Evolutionary conservation across 2,888 invertebrate species (phyloP).

Genomic region (Deilephila elpenor): DNA sequence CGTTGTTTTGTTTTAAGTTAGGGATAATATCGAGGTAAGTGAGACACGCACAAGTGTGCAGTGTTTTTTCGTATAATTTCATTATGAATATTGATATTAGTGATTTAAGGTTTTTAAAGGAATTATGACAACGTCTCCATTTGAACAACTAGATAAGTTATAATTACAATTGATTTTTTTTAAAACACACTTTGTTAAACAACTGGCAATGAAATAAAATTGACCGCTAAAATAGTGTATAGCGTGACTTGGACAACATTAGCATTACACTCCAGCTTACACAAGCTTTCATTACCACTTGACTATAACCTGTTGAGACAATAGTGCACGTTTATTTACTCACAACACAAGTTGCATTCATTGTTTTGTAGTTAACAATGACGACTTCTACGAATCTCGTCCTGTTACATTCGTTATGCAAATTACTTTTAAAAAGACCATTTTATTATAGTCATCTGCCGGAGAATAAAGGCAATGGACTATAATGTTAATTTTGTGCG

Average conservation of each 20-base stretch:
- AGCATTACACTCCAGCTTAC: neutral
- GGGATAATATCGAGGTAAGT: slow-evolving; percentile 10
- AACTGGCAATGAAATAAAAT: too few species aligned
- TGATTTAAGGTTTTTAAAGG: too few species aligned
- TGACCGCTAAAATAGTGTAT: too few species aligned
- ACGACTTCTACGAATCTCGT: neutral
- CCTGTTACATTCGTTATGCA: slow-evolving; percentile 10
- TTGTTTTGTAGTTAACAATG: slow-evolving; percentile 20
- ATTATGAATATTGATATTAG: neutral
- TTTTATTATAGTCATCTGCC: neutral
- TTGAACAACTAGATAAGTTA: too few species aligned
- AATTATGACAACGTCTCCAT: too few species aligned
- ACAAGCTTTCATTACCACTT: slow-evolving; percentile 8
- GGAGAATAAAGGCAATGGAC: neutral
- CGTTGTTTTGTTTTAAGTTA: slow-evolving; percentile 18
- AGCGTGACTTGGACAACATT: too few species aligned
- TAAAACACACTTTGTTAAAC: too few species aligned
- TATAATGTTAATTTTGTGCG: neutral
- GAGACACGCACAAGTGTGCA: neutral
- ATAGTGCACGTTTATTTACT: slow-evolving; percentile 13
- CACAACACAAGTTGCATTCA: slow-evolving; percentile 16
- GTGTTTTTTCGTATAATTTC: neutral
- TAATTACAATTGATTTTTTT: too few species aligned
- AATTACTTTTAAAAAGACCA: neutral
- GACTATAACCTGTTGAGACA: neutral